Percentiles rank a stretch among this genome's conserved stretches.
These are phyloP conservation scores for Takifugu rubripes DNA, from an alignment of 2,797 vertebrate genomes.

Conservation along the genomic window DNA sequence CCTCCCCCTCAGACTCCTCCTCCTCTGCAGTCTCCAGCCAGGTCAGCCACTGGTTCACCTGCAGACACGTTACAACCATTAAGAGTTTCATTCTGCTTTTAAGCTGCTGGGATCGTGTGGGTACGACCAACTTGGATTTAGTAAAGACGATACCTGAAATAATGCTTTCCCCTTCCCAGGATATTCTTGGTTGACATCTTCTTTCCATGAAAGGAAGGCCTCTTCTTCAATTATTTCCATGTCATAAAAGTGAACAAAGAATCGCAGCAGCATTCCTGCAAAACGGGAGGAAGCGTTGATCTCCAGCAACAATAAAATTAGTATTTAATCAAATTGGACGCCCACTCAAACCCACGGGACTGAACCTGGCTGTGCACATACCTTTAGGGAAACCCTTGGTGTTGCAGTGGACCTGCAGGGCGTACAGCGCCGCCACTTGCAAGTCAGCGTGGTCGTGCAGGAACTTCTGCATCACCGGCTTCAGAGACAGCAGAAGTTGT, in stretches of 20 bases:
- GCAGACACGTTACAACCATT: conserved; percentile 3
- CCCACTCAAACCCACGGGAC: too few relatives aligned
- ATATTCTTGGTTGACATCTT: conserved; percentile 98
- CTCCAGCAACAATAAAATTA: background rate
- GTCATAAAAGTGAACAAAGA: conserved; percentile 97
- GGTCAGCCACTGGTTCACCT: conserved; percentile 99
- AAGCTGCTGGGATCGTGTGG: background rate
- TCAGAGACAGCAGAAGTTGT: conserved; percentile 90
- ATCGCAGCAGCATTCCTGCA: conserved; percentile 96
- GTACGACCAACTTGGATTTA: background rate
- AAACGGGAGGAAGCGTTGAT: background rate
- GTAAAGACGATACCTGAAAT: conserved; percentile 85
- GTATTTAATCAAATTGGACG: too few relatives aligned
- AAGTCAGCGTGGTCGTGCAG: conserved; percentile 94
- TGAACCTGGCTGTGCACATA: conserved; percentile 30
- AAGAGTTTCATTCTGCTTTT: background rate
- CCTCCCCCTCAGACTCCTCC: conserved; percentile 98
- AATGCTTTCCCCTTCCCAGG: conserved; percentile 99
- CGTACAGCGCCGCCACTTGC: conserved; percentile 93
- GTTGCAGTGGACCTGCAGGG: conserved; percentile 98
- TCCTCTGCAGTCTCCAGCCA: conserved; percentile 99
- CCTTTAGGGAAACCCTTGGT: conserved; percentile 94
- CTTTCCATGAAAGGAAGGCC: conserved; percentile 98
- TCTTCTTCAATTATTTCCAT: conserved; percentile 99
- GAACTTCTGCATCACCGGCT: conserved; percentile 98